Percentiles rank a stretch among this genome's conserved stretches.
phyloP scores from a whole-genome alignment of 2,113 vertebrate species.

The Ornithorhynchus anatinus region DNA sequence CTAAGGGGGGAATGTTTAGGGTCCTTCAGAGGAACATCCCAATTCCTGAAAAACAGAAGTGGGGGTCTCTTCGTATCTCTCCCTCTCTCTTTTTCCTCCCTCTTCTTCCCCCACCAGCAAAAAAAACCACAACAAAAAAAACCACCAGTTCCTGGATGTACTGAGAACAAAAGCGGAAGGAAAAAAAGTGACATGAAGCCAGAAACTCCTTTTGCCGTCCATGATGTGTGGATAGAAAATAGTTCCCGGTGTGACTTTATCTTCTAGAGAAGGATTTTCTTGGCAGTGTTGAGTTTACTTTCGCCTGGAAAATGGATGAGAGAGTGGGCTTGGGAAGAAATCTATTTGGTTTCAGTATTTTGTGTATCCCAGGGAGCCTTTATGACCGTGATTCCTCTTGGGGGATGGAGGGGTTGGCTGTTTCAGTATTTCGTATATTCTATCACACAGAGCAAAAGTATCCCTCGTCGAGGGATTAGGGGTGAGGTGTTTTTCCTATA shows the following conservation, averaged over 20 bases:
- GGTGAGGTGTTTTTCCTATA: conserved; percentile 45
- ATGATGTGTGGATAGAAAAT: conserved; percentile 27
- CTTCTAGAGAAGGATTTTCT: conserved; percentile 50
- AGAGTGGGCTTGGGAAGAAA: conserved; percentile 33
- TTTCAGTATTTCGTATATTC: conserved; percentile 53
- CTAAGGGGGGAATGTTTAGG: conserved; percentile 20
- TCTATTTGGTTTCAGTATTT: conserved; percentile 32
- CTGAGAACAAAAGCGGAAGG: conserved; percentile 52
- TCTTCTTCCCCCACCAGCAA: too few relatives aligned
- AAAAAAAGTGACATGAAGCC: conserved; percentile 47
- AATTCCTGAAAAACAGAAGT: conserved; percentile 27
- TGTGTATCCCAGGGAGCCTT: conserved; percentile 46
- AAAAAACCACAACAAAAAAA: too few relatives aligned
- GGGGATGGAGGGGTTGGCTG: conserved; percentile 52
- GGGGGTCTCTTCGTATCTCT: conserved; percentile 53
- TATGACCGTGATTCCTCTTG: conserved; percentile 29
- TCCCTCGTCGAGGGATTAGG: conserved; percentile 22
- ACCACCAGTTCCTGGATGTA: conserved; percentile 29
- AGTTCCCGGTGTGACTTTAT: conserved; percentile 24
- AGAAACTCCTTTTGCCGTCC: conserved; percentile 57
- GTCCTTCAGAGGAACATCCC: conserved; percentile 40
- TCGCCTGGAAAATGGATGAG: conserved; percentile 6
- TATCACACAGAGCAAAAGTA: conserved; percentile 45
- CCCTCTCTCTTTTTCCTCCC: too few relatives aligned
- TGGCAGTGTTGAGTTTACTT: conserved; percentile 50